Conservation (phyloP, 2,113 vertebrate genomes). For the Manacus vitellinus region DNA sequence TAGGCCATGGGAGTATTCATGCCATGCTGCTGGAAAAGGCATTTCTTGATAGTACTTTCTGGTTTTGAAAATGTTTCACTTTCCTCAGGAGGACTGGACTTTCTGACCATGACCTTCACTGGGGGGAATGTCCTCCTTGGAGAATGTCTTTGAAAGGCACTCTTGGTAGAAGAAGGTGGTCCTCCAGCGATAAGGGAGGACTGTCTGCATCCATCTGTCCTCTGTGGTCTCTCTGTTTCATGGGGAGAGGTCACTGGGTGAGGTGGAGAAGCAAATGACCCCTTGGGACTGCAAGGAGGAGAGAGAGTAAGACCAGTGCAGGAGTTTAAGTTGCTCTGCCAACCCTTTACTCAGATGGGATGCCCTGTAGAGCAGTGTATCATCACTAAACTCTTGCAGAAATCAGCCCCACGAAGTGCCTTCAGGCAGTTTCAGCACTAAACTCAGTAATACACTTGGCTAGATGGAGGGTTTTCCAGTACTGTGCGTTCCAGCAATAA, state of each 20-base stretch:
- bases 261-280: not conserved
- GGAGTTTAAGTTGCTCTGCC: not conserved
- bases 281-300: not conserved
- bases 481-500: not conserved
- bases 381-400: not conserved
- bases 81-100: not conserved
- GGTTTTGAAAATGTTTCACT: not conserved
- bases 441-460: not conserved
- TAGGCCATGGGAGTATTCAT: not conserved
- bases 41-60: not conserved
- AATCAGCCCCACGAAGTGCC: not conserved
- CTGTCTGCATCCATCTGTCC: not conserved
- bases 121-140: not conserved
- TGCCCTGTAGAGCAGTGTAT: rapidly evolving
- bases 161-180: not conserved
- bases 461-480: not conserved
- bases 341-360: not conserved
- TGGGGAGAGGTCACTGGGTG: not conserved
- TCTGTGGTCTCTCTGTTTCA: rapidly evolving
- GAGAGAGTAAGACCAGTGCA: not conserved
- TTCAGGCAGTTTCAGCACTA: not conserved
- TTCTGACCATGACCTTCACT: not conserved
- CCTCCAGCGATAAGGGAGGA: not conserved
- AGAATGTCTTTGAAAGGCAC: not conserved
- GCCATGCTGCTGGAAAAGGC: not conserved